A percentile compares a stretch with the other conserved stretches of the same genome.
Conservation (phyloP, 2,888 invertebrate genomes). For the Empis livida region DNA sequence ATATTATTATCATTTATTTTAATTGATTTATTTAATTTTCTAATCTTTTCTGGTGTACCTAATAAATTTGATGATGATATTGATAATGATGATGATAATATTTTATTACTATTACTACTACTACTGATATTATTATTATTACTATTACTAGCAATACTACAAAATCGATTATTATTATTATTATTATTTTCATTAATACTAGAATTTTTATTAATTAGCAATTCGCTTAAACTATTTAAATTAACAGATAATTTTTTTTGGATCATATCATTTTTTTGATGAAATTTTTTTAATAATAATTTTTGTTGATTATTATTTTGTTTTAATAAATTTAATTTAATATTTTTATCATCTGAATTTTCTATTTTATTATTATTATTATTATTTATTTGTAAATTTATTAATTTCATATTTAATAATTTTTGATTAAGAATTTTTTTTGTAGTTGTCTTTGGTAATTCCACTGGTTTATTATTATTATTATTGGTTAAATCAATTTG, state of each 20-base stretch:
- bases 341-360: not conserved
- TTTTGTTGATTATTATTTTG: not conserved
- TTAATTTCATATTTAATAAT: not conserved
- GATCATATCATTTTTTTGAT: not conserved
- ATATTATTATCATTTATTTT: slow-evolving; percentile 3
- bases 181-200: slow-evolving; percentile 4
- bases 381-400: slow-evolving; percentile 1
- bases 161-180: slow-evolving; percentile 27
- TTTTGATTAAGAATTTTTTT: not conserved
- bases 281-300: not conserved
- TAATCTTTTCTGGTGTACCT: not conserved
- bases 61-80: slow-evolving; percentile 7
- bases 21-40: not conserved
- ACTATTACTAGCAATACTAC: slow-evolving; percentile 21
- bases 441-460: slow-evolving; percentile 33
- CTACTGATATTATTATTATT: slow-evolving; percentile 22
- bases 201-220: slow-evolving; percentile 9
- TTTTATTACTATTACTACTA: slow-evolving; percentile 15
- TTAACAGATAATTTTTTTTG: slow-evolving; percentile 10
- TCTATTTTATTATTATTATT: slow-evolving; percentile 1
- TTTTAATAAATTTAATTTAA: not conserved
- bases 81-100: slow-evolving; percentile 12
- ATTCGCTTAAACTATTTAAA: slow-evolving; percentile 11
- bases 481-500: not conserved
- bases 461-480: slow-evolving; percentile 28